phyloP scores from a whole-genome alignment of 2,113 vertebrate genomes.

The Amphilophus citrinellus region DNA sequence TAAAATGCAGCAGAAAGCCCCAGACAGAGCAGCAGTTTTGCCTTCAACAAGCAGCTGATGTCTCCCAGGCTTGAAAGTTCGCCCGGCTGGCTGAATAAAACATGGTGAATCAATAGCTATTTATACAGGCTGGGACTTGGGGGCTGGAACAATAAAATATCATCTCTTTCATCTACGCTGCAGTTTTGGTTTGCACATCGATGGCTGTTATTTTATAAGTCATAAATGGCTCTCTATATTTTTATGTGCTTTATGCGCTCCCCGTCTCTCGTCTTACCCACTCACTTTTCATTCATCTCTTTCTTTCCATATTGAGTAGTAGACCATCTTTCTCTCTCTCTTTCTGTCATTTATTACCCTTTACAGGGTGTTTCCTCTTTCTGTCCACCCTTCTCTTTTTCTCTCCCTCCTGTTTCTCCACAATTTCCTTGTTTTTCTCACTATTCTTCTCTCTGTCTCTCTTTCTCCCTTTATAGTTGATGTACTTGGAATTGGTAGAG shows the following conservation, averaged over 20 bases:
- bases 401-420: neutral
- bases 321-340: slow-evolving; percentile 7
- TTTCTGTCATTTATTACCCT: slow-evolving; percentile 27
- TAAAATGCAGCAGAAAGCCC: slow-evolving; percentile 26
- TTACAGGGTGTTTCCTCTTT: slow-evolving; percentile 20
- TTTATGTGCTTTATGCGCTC: slow-evolving; percentile 50
- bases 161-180: slow-evolving; percentile 72
- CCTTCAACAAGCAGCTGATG: slow-evolving; percentile 21
- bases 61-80: slow-evolving; percentile 72
- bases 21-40: neutral
- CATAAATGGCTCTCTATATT: slow-evolving; percentile 56
- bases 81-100: slow-evolving; percentile 87
- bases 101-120: slow-evolving; percentile 89
- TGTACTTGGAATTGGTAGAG: slow-evolving; percentile 59
- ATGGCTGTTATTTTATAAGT: slow-evolving; percentile 69
- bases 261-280: neutral
- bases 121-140: slow-evolving; percentile 79
- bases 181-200: slow-evolving; percentile 68
- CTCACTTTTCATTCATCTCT: neutral
- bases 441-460: neutral
- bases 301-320: neutral
- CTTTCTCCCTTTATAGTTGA: slow-evolving; percentile 43
- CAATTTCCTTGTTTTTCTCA: neutral
- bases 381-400: neutral
- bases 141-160: slow-evolving; percentile 72